Evolutionary conservation across 2,113 vertebrate genomes (phyloP).

Genomic region (Amblyornis subalaris): DNA sequence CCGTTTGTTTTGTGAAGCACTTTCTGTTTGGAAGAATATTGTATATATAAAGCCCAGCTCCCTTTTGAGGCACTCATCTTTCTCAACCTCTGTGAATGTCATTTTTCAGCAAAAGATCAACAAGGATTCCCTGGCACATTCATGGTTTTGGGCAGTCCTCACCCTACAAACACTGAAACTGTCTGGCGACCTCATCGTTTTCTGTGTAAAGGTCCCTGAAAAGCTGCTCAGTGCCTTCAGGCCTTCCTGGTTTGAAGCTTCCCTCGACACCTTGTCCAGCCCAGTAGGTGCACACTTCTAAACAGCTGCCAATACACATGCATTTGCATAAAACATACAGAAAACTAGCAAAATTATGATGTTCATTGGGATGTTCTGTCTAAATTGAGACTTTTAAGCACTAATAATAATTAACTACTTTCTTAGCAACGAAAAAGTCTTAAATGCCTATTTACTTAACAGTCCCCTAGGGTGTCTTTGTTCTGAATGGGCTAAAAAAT

Average conservation of each 20-base stretch:
- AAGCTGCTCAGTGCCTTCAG: not conserved
- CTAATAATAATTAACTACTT: constrained; percentile 86
- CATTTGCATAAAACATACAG: constrained; percentile 29
- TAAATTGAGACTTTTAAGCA: constrained; percentile 79
- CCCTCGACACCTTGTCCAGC: not conserved
- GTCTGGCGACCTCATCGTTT: not conserved
- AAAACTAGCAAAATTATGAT: constrained; percentile 33
- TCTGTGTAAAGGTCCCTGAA: not conserved
- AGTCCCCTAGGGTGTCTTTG: constrained; percentile 83
- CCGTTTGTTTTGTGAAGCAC: not conserved
- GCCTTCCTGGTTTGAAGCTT: not conserved
- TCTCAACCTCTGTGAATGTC: not conserved
- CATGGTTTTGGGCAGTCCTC: not conserved
- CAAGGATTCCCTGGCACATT: not conserved
- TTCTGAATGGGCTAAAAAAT: constrained; percentile 83
- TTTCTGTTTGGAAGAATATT: not conserved
- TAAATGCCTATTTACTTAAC: constrained; percentile 85
- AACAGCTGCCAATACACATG: not conserved
- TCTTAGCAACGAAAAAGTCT: constrained; percentile 81
- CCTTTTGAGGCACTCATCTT: not conserved
- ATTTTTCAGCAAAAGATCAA: not conserved
- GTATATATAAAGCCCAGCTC: not conserved
- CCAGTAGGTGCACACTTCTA: not conserved
- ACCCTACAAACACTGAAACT: not conserved
- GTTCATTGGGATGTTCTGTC: constrained; percentile 66